phyloP scores from a whole-genome alignment of 2,888 invertebrate genomes.

The Acheta domesticus region DNA sequence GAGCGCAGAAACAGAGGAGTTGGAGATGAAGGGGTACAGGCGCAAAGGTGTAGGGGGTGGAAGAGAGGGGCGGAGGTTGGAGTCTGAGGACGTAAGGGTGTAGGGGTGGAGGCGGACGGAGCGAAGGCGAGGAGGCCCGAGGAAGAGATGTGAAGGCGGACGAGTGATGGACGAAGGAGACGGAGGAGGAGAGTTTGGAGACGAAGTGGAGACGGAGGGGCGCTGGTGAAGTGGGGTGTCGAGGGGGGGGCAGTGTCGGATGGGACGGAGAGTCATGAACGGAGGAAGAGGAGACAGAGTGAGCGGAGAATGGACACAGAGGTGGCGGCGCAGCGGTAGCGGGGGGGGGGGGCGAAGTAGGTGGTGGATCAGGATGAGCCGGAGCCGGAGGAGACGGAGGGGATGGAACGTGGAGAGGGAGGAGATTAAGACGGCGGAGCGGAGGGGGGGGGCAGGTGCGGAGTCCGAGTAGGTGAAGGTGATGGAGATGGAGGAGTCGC shows the following conservation, averaged over 20 bases:
- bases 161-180: neutral
- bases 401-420: too few species aligned
- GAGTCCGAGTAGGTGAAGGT: neutral
- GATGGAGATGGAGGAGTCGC: neutral
- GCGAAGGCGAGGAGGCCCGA: neutral
- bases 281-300: neutral
- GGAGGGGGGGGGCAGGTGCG: neutral
- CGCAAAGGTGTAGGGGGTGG: neutral
- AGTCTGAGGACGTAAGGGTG: neutral
- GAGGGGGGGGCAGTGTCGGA: too few species aligned
- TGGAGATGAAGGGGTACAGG: too few species aligned
- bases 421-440: neutral
- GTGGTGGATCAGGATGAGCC: too few species aligned
- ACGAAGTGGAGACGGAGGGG: neutral
- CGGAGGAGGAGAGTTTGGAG: too few species aligned
- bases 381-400: too few species aligned
- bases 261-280: too few species aligned
- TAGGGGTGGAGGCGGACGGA: neutral
- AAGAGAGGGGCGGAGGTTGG: neutral
- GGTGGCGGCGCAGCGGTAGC: too few species aligned
- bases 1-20: too few species aligned
- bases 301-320: too few species aligned
- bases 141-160: neutral
- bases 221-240: too few species aligned
- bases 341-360: too few species aligned